Conservation (phyloP, 2,113 vertebrate genomes). For the Vidua macroura region DNA sequence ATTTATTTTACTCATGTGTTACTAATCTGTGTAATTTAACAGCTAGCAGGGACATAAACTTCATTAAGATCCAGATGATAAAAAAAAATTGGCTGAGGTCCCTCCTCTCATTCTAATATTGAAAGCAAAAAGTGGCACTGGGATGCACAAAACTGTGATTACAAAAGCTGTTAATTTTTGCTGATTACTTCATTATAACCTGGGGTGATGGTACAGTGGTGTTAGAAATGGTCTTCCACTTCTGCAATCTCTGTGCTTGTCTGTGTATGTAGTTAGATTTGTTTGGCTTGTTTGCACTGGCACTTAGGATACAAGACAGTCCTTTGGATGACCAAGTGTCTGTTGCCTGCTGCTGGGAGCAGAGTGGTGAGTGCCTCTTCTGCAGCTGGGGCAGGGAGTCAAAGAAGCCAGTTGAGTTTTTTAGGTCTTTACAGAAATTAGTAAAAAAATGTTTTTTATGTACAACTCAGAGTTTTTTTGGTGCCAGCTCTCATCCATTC, state of each 20-base stretch:
- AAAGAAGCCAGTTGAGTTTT: not conserved
- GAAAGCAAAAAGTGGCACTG: not conserved
- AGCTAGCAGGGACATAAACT: conserved; percentile 40
- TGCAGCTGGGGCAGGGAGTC: not conserved
- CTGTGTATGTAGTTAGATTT: not conserved
- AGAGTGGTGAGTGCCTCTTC: not conserved
- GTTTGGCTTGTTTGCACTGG: not conserved
- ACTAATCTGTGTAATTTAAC: conserved; percentile 53
- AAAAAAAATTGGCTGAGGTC: not conserved
- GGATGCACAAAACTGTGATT: not conserved
- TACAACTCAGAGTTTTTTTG: not conserved
- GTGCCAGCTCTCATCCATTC: not conserved
- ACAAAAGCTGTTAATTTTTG: not conserved
- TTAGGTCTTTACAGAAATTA: not conserved
- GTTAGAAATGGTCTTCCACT: not conserved
- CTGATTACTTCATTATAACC: not conserved
- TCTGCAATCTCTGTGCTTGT: not conserved
- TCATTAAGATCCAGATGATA: conserved; percentile 22
- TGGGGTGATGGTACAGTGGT: not conserved
- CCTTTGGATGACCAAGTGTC: not conserved
- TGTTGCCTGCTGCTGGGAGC: not conserved
- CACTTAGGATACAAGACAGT: not conserved
- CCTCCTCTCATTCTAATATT: not conserved
- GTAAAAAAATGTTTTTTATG: rapidly evolving
- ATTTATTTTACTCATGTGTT: conserved; percentile 55